These are phyloP conservation scores for Uromys caudimaculatus DNA, from an alignment of 2,797 vertebrate species.

Conservation along the genomic window DNA sequence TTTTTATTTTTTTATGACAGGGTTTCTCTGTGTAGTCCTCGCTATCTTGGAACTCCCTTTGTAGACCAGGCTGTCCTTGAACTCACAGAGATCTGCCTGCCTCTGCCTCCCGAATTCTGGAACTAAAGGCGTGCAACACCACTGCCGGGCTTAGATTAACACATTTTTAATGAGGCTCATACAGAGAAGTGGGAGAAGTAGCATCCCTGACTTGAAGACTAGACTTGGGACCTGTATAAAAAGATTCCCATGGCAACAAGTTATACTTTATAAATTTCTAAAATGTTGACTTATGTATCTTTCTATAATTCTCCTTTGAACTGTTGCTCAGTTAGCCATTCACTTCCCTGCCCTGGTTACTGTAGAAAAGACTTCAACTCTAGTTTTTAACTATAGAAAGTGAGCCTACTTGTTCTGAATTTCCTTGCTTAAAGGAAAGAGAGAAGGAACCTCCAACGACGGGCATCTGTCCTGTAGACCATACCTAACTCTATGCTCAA, in stretches of 20 bases:
- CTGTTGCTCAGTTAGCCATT: slow-evolving; percentile 31
- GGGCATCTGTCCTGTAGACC: neutral
- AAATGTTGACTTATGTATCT: neutral
- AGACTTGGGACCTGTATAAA: neutral
- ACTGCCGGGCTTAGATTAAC: neutral
- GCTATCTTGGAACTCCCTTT: neutral
- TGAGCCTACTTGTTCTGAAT: slow-evolving; percentile 3
- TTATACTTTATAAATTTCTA: slow-evolving; percentile 7
- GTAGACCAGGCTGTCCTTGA: neutral
- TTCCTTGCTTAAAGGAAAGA: neutral
- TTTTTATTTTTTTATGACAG: neutral
- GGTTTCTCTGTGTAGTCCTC: neutral
- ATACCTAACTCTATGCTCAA: neutral
- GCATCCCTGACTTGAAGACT: slow-evolving; percentile 1
- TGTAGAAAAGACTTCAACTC: slow-evolving; percentile 5
- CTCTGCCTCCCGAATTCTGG: neutral
- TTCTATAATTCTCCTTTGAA: slow-evolving; percentile 48
- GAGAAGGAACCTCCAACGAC: neutral
- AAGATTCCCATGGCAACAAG: neutral
- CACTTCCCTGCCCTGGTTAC: neutral
- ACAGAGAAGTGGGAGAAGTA: neutral
- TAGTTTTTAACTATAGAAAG: slow-evolving; percentile 34
- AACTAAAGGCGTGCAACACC: neutral
- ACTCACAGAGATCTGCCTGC: neutral
- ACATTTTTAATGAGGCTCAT: slow-evolving; percentile 13